A percentile compares a stretch with the other conserved stretches of the same genome.
Conservation (phyloP, 2,113 vertebrate genomes). For the Barnardius zonarius region DNA sequence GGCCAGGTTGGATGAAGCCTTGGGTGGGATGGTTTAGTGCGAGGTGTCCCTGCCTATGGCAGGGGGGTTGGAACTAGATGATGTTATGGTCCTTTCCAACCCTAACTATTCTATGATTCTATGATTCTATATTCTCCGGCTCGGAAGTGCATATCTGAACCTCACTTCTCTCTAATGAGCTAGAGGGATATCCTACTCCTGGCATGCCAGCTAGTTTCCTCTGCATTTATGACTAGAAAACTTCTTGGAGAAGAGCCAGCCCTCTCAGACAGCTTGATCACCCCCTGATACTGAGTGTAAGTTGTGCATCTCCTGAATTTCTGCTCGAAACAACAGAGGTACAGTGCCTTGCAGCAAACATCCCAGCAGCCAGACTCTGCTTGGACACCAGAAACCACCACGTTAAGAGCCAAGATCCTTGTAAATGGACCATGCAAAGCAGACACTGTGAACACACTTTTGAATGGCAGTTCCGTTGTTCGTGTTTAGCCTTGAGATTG, state of each 20-base stretch:
- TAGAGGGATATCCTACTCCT: neutral
- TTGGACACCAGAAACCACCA: neutral
- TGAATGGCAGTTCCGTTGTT: neutral
- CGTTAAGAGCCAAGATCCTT: neutral
- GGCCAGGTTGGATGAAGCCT: too few relatives aligned
- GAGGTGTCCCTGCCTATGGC: too few relatives aligned
- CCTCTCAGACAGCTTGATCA: neutral
- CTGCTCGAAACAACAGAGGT: neutral
- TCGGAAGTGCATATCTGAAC: neutral
- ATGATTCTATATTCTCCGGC: neutral
- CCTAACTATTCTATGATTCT: too few relatives aligned
- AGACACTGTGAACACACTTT: neutral
- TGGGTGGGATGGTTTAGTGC: too few relatives aligned
- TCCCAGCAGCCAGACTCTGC: neutral
- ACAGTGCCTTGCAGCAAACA: neutral
- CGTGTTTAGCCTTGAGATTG: neutral
- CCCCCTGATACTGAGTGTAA: neutral
- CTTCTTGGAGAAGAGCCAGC: neutral
- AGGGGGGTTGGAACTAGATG: too few relatives aligned
- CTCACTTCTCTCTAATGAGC: neutral
- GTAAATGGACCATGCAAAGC: neutral
- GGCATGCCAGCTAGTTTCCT: neutral
- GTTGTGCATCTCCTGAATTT: neutral
- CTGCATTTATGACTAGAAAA: neutral
- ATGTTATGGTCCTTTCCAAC: too few relatives aligned